Base-by-base conservation (phyloP, 2,113 vertebrate genomes). In the Cheilinus undulatus region DNA sequence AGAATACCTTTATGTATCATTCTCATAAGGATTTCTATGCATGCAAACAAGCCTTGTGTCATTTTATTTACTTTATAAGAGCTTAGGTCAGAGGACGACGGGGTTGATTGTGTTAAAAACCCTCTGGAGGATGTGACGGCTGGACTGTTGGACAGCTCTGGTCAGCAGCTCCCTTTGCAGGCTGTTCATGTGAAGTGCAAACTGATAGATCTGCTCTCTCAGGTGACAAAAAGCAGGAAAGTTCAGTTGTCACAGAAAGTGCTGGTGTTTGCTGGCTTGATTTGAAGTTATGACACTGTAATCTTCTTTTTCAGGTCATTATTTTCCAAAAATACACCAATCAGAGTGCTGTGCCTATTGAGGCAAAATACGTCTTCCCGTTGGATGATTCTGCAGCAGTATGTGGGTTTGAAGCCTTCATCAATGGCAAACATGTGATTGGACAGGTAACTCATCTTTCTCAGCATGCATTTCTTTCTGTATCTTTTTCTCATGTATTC, bases 351-450 rank as follows among this genome's bases (percentile, higher is more conserved):
- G 77, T 85, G 32, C 92, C 95, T 49, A 96, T 96, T 57, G 96
- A 97, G 78, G 95, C 95, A 3, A 98, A 97, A 75, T 97, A 95
- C 20, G 90, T 96, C 45, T 97, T 97, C 88, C 96, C 96, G 4
- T 77, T 96, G 91, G 95, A 95, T 2, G 94, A 94, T 12, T 94
- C 92, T 26, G 96, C 95, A 23, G 94, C 95, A 1, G 96, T 97
- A 38, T 97, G 95, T 83, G 96, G 95, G 9, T 98, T 97, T 73
- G 95, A 98, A 87, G 96, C 95, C 0, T 98, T 97, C 82, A 95
- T 97, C 86, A 96, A 96, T 14, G 95, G 94, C 57, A 96, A 95
- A 53, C 96, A 96, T 52, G 84, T 97, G 32, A 89, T 94, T 42
- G 97, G 95, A 86, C 78, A 97, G 95, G 96, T 97, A 89, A 43